Base-by-base conservation (phyloP, 2,113 vertebrate genomes). In the Pelodiscus sinensis region DNA sequence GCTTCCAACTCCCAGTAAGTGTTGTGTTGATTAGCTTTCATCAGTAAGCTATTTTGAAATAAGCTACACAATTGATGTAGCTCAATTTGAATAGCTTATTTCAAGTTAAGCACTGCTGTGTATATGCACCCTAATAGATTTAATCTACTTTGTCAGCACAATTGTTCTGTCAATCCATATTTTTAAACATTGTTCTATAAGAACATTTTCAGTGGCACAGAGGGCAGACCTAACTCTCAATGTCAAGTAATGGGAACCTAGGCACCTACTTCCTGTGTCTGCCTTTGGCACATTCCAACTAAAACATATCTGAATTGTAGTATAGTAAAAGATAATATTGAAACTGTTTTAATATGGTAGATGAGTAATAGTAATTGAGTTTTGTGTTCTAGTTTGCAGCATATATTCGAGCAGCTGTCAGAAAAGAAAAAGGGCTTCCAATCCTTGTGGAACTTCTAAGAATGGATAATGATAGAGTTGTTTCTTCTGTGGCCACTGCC, bases 391-490 rank as follows among this genome's bases (percentile, higher is more conserved):
- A 99, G 99, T 99, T 99, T 81, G 99, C 99, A 92, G 98, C 99
- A 0, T 99, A 99, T 90, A 99, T 99, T 71, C 99, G 99, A 55
- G 99, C 99, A 1, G 99, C 99, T 0, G 99, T 99, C 55, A 98
- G 99, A 73, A 99, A 99, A 92, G 99, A 99, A 93, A 99, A 99
- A 92, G 99, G 99, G 9, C 98, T 99, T 84, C 99, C 99, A 25
- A 99, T 99, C 97, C 98, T 99, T 0, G 99, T 99, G 95, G 99
- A 99, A 94, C 98, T 99, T 91, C 97, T 99, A 94, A 97, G 99
- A 82, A 99, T 99, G 99, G 99, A 99, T 87, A 99, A 99, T 0
- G 99, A 99, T 89, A 97, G 99, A 81, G 99, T 99, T 79, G 99
- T 99, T 87, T 99, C 99, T 31, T 99, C 99, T 1, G 99, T 99